These are phyloP conservation scores for Pteronotus mesoamericanus DNA, from an alignment of 2,797 vertebrate species.

Conservation along the genomic window DNA sequence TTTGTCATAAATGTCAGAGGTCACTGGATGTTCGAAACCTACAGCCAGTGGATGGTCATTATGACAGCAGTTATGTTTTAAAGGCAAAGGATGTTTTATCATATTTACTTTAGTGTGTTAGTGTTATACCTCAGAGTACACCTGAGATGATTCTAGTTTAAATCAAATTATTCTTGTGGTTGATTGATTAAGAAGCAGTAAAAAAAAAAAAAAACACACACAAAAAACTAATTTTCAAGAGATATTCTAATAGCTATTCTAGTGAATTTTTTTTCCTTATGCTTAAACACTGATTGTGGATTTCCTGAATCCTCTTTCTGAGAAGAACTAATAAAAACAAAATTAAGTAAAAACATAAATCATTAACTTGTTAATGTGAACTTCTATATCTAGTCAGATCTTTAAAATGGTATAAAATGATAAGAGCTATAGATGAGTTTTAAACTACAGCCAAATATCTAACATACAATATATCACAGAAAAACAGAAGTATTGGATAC, in stretches of 20 bases:
- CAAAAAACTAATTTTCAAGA: background rate
- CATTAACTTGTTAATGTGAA: background rate
- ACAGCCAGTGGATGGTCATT: constrained; percentile 89
- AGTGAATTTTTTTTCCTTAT: background rate
- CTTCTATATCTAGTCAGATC: background rate
- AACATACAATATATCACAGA: no score
- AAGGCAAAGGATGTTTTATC: constrained; percentile 76
- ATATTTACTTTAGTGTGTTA: constrained; percentile 80
- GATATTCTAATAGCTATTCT: background rate
- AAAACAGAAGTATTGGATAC: background rate
- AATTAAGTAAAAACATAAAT: background rate
- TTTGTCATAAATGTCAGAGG: constrained; percentile 93
- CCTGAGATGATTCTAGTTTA: constrained; percentile 72
- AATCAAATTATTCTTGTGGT: constrained; percentile 69
- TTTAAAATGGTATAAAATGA: constrained; percentile 1
- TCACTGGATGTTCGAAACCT: constrained; percentile 86
- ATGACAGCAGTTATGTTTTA: constrained; percentile 85
- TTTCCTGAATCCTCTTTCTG: background rate
- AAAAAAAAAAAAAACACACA: no score
- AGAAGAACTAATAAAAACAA: background rate
- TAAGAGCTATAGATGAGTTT: background rate
- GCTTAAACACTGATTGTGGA: background rate
- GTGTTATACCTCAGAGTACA: constrained; percentile 70
- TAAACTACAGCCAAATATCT: background rate
- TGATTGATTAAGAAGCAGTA: constrained; percentile 48